Conservation (phyloP, 2,113 vertebrate genomes). For the Perccottus glenii region DNA sequence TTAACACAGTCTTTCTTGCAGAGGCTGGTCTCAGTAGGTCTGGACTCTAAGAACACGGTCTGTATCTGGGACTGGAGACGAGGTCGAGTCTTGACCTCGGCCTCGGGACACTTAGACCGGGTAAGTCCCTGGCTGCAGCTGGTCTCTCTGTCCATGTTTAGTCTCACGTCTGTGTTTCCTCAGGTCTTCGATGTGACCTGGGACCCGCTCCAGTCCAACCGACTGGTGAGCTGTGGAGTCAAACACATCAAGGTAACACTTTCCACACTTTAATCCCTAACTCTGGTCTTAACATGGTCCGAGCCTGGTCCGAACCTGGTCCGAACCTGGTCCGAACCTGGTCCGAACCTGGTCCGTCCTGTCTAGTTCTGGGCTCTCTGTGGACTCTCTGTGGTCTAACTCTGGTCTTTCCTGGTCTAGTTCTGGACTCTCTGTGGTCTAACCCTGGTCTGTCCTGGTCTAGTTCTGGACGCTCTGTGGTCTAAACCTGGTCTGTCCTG, state of each 20-base stretch:
- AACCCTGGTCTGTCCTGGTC: too few relatives aligned
- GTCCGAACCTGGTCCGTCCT: too few relatives aligned
- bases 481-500: too few relatives aligned
- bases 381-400: too few relatives aligned
- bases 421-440: too few relatives aligned
- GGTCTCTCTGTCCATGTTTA: too few relatives aligned
- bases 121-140: slow-evolving; percentile 52
- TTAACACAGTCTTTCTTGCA: slow-evolving; percentile 58
- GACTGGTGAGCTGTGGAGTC: slow-evolving; percentile 95
- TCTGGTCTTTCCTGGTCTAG: too few relatives aligned
- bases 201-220: slow-evolving; percentile 89
- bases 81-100: slow-evolving; percentile 90
- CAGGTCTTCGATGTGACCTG: slow-evolving; percentile 98
- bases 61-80: slow-evolving; percentile 97
- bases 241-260: slow-evolving; percentile 95
- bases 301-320: too few relatives aligned
- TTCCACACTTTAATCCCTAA: background rate
- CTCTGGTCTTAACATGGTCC: too few relatives aligned
- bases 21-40: slow-evolving; percentile 91
- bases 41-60: slow-evolving; percentile 96
- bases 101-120: slow-evolving; percentile 90
- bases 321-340: too few relatives aligned
- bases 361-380: too few relatives aligned
- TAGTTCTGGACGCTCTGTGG: too few relatives aligned
- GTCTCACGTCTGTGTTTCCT: background rate